phyloP scores from a whole-genome alignment of 2,113 vertebrate species.

The Burhinus bistriatus region DNA sequence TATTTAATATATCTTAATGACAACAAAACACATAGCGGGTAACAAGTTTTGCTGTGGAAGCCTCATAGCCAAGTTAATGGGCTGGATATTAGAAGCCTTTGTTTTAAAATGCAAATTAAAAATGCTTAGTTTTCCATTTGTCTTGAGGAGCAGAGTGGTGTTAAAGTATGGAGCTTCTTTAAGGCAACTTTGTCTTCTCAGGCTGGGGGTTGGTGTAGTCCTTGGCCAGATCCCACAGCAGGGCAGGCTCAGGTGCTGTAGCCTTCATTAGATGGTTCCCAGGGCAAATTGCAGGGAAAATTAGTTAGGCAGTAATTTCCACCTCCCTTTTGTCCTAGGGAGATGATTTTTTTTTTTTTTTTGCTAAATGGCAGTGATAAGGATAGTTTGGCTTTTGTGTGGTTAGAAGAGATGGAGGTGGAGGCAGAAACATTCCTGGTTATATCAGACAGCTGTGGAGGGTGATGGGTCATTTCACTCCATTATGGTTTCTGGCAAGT shows the following conservation, averaged over 20 bases:
- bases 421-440: slow-evolving; percentile 23
- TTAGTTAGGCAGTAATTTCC: background rate
- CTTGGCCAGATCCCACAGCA: background rate
- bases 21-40: background rate
- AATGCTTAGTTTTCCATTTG: slow-evolving; percentile 10
- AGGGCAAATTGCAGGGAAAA: background rate
- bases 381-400: background rate
- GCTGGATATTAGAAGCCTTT: slow-evolving; percentile 41
- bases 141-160: background rate
- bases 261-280: background rate
- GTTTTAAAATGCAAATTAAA: slow-evolving; percentile 58
- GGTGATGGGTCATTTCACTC: slow-evolving; percentile 62
- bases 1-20: slow-evolving; percentile 48
- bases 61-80: slow-evolving; percentile 46
- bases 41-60: slow-evolving; percentile 44
- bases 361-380: background rate
- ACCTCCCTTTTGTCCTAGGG: background rate
- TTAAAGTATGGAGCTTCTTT: background rate
- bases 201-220: background rate
- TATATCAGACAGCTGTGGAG: slow-evolving; percentile 23
- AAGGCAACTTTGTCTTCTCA: background rate
- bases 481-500: slow-evolving; percentile 51
- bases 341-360: background rate
- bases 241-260: background rate
- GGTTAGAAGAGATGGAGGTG: background rate